Conservation (phyloP, 2,888 invertebrate species). For the Chalcosyrphus nemorum region DNA sequence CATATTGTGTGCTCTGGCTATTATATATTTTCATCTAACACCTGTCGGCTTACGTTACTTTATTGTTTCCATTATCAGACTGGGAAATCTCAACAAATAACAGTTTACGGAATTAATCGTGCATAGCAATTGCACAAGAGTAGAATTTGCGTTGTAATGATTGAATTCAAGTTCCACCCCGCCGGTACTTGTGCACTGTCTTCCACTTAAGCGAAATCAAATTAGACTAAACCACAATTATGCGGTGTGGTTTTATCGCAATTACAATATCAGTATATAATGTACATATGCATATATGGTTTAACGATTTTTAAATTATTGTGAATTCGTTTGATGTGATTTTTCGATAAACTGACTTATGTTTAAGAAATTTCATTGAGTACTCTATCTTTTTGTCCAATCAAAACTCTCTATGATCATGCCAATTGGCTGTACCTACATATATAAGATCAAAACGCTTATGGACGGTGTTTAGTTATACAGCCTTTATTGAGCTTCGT, state of each 20-base stretch:
- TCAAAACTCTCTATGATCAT: too few species aligned
- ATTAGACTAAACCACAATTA: not conserved
- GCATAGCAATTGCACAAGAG: conserved; percentile 1
- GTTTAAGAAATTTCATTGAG: too few species aligned
- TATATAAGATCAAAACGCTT: too few species aligned
- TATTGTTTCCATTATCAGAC: not conserved
- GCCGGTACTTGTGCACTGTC: not conserved
- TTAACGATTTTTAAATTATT: too few species aligned
- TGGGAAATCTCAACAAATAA: conserved; percentile 29
- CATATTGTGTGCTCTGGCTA: conserved; percentile 6
- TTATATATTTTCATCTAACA: conserved; percentile 13
- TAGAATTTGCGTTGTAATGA: conserved; percentile 5
- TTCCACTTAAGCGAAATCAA: not conserved
- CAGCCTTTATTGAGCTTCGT: too few species aligned
- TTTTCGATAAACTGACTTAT: too few species aligned
- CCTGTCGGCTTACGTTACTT: conserved; percentile 24
- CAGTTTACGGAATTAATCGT: conserved; percentile 27
- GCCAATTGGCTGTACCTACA: too few species aligned
- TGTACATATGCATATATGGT: not conserved
- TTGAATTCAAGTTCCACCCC: not conserved
- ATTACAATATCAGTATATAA: not conserved
- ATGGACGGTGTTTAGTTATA: too few species aligned
- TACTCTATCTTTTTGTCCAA: too few species aligned
- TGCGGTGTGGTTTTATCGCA: not conserved
- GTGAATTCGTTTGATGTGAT: too few species aligned